Evolutionary conservation across 2,113 vertebrate genomes (phyloP).

Genomic region (Pipra filicauda): DNA sequence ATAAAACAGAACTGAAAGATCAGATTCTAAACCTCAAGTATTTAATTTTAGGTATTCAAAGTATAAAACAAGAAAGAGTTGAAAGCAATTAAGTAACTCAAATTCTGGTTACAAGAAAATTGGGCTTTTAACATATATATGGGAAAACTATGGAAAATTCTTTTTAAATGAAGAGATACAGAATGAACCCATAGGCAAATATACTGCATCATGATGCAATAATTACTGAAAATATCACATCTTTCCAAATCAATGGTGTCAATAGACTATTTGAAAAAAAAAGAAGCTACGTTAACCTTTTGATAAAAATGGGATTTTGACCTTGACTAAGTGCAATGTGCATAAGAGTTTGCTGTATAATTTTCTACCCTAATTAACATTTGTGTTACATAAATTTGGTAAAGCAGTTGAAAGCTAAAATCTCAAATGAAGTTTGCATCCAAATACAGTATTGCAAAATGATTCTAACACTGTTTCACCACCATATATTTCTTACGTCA

Average conservation of each 20-base stretch:
- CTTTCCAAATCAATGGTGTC: not conserved
- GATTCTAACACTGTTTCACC: not conserved
- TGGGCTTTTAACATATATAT: not conserved
- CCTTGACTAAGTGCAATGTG: not conserved
- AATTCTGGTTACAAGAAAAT: not conserved
- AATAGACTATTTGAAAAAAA: not conserved
- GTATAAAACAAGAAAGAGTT: not conserved
- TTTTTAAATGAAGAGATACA: not conserved
- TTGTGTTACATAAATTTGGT: not conserved
- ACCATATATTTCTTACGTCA: not conserved
- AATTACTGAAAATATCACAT: not conserved
- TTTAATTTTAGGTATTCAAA: not conserved
- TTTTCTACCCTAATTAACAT: not conserved
- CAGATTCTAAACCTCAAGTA: not conserved
- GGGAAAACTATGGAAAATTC: not conserved
- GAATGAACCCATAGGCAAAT: not conserved
- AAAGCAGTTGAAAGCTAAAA: constrained; percentile 2
- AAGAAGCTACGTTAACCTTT: not conserved
- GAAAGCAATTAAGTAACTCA: not conserved
- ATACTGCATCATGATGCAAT: not conserved
- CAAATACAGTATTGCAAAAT: not conserved
- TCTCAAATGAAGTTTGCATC: not conserved
- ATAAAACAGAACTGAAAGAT: not conserved
- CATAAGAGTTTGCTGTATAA: not conserved
- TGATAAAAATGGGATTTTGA: not conserved